These are phyloP conservation scores for Thamnophis sirtalis DNA, from an alignment of 2,113 vertebrate species.

Conservation along the genomic window DNA sequence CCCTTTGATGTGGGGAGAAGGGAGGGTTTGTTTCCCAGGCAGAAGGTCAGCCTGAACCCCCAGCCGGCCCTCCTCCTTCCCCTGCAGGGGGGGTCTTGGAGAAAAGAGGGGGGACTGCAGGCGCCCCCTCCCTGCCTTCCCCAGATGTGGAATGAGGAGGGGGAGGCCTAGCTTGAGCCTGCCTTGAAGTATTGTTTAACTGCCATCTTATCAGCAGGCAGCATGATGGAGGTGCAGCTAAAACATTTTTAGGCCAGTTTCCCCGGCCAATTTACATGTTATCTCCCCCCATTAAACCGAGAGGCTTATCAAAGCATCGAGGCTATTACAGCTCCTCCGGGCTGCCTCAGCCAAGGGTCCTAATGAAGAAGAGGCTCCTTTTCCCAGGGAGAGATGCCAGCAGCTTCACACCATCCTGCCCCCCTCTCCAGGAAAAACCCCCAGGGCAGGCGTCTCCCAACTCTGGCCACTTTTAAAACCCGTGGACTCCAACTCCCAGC, in stretches of 20 bases:
- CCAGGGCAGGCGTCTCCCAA: neutral
- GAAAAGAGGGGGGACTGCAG: neutral
- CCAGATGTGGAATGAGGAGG: constrained; percentile 11
- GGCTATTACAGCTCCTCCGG: constrained; percentile 72
- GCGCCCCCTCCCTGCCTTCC: neutral
- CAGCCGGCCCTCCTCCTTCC: neutral
- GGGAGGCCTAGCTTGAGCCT: neutral
- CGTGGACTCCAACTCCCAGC: too few relatives aligned
- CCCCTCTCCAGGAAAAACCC: neutral
- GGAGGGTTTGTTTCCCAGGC: neutral
- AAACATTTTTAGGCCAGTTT: constrained; percentile 65
- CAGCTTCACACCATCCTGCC: neutral
- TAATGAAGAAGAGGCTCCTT: constrained; percentile 49
- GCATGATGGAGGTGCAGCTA: constrained; percentile 71
- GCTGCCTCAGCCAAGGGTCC: constrained; percentile 56
- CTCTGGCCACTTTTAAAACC: neutral
- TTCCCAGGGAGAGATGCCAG: neutral
- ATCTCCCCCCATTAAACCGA: constrained; percentile 73
- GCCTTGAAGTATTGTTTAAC: constrained; percentile 61
- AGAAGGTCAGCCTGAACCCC: neutral
- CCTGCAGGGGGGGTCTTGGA: neutral
- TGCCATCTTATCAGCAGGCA: constrained; percentile 71
- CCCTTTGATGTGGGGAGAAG: neutral
- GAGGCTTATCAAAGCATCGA: constrained; percentile 70
- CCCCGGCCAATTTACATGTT: constrained; percentile 69